Evolutionary conservation across 2,113 vertebrate genomes (phyloP).

Genomic region (Trachemys scripta): DNA sequence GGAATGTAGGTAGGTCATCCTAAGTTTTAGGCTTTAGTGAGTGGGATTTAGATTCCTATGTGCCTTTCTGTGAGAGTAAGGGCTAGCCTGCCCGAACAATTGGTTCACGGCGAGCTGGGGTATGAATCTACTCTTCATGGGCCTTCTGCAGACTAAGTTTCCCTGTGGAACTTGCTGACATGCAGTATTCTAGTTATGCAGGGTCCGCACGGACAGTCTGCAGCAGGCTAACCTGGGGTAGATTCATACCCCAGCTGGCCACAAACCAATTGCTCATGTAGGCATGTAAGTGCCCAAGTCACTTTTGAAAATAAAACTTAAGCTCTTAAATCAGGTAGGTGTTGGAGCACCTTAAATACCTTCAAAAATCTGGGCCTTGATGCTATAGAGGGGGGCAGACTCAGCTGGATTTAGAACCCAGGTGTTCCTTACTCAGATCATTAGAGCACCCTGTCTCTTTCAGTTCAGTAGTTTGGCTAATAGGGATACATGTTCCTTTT

Average conservation of each 20-base stretch:
- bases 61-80: background rate
- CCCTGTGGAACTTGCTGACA: background rate
- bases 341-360: background rate
- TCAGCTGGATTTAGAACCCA: background rate
- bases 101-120: background rate
- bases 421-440: background rate
- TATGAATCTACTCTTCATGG: background rate
- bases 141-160: background rate
- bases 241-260: background rate
- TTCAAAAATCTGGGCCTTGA: background rate
- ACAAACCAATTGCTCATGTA: background rate
- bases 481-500: background rate
- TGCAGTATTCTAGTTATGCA: background rate
- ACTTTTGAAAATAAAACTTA: background rate
- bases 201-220: background rate
- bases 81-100: background rate
- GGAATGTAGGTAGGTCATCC: background rate
- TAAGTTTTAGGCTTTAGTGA: background rate
- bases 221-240: background rate
- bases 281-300: background rate
- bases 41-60: background rate
- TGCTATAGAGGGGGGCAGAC: background rate
- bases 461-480: background rate
- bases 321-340: background rate
- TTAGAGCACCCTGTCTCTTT: background rate